Evolutionary conservation across 2,797 vertebrate species (phyloP).

Genomic region (Mus minutoides): DNA sequence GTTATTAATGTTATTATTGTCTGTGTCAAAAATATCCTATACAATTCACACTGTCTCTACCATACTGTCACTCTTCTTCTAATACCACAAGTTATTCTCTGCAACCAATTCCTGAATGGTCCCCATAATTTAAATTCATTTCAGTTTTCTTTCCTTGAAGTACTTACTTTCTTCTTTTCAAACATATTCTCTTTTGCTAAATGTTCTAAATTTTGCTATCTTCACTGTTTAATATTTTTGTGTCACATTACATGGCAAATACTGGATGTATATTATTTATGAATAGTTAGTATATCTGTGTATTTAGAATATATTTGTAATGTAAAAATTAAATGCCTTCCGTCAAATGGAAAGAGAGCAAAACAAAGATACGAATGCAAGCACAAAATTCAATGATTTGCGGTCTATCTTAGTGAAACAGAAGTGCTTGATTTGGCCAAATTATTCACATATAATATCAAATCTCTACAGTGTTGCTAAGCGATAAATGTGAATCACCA

Average conservation of each 20-base stretch:
- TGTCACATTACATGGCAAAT: neutral
- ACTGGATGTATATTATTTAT: neutral
- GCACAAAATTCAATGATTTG: neutral
- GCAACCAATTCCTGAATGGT: neutral
- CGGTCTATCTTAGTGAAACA: conserved; percentile 1
- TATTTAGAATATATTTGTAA: neutral
- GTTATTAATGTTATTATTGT: neutral
- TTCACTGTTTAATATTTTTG: neutral
- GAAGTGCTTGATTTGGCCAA: neutral
- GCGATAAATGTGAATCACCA: neutral
- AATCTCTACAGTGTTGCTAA: neutral
- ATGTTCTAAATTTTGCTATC: neutral
- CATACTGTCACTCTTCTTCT: neutral
- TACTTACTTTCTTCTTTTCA: neutral
- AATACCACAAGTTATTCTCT: neutral
- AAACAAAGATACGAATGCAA: neutral
- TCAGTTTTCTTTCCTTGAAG: neutral
- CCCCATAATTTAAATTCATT: too few species aligned
- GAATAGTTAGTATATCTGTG: neutral
- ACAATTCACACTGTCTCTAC: neutral
- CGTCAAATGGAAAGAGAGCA: neutral
- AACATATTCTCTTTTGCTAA: neutral
- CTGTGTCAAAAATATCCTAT: neutral
- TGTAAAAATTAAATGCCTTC: neutral
- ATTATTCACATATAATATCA: neutral